Conservation (phyloP, 2,888 invertebrate genomes). For the Empis stercorea region DNA sequence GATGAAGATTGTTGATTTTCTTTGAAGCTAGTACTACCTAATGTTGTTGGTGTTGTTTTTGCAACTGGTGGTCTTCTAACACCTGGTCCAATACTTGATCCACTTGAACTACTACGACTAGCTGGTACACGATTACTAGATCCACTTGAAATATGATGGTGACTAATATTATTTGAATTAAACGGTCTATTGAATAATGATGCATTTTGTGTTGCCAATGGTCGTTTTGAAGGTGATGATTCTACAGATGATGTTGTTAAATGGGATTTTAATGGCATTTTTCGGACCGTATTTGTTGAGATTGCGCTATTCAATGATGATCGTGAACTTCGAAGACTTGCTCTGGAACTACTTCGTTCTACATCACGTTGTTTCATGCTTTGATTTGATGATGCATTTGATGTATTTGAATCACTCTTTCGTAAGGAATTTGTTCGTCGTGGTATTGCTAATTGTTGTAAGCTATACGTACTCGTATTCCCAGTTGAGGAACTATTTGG, state of each 20-base stretch:
- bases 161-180: constrained; percentile 31
- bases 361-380: constrained; percentile 40
- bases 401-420: constrained; percentile 29
- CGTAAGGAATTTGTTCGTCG: constrained; percentile 32
- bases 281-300: constrained; percentile 63
- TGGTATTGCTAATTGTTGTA: constrained; percentile 29
- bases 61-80: constrained; percentile 20
- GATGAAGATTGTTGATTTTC: constrained; percentile 28
- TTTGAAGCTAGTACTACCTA: constrained; percentile 36
- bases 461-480: constrained; percentile 15
- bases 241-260: constrained; percentile 29
- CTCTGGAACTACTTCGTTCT: constrained; percentile 63
- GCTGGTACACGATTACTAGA: constrained; percentile 37
- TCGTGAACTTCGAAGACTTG: constrained; percentile 67
- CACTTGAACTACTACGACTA: constrained; percentile 46
- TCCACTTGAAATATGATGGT: constrained; percentile 17
- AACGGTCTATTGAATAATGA: constrained; percentile 15
- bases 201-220: constrained; percentile 41
- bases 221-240: constrained; percentile 34
- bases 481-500: constrained; percentile 14
- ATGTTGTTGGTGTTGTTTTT: constrained; percentile 13
- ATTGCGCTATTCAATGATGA: constrained; percentile 74
- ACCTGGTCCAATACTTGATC: constrained; percentile 44
- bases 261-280: constrained; percentile 44
- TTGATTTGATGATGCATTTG: constrained; percentile 14